Percentiles rank a stretch among this genome's conserved stretches.
Evolutionary conservation across 2,888 invertebrate genomes (phyloP).

Genomic region (Papilio protenor): DNA sequence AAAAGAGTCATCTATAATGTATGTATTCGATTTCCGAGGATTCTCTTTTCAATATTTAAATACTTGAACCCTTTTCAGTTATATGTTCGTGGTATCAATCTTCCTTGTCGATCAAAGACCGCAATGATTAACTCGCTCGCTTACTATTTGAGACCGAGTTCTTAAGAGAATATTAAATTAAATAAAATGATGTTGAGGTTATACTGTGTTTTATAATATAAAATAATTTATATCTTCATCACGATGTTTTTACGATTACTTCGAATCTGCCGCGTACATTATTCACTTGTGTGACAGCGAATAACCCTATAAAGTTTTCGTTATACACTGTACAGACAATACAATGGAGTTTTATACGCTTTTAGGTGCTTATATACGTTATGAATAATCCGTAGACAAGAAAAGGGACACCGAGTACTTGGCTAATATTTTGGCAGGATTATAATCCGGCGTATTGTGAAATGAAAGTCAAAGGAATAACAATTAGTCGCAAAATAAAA

Average conservation of each 20-base stretch:
- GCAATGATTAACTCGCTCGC: constrained; percentile 24
- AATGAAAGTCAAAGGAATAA: constrained; percentile 24
- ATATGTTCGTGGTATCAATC: constrained; percentile 35
- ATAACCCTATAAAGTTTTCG: constrained; percentile 29
- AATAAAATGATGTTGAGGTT: not conserved
- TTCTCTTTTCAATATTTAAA: constrained; percentile 40
- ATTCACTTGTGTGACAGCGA: constrained; percentile 28
- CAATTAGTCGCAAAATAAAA: constrained; percentile 27
- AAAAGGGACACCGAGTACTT: constrained; percentile 25
- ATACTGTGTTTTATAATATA: constrained; percentile 2
- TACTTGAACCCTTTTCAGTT: constrained; percentile 40
- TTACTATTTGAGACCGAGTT: not conserved
- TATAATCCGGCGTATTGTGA: constrained; percentile 22
- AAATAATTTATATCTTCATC: constrained; percentile 14
- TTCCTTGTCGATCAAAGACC: constrained; percentile 34
- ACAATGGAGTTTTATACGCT: constrained; percentile 33
- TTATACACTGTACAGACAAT: constrained; percentile 20
- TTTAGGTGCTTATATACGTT: constrained; percentile 29
- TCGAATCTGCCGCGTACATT: constrained; percentile 15
- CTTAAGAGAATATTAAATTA: constrained; percentile 11
- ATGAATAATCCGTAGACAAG: constrained; percentile 31
- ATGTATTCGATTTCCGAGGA: constrained; percentile 34
- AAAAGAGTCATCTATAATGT: constrained; percentile 38
- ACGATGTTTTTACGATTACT: constrained; percentile 23
- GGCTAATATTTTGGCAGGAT: constrained; percentile 26